Base-by-base conservation (phyloP, 1,140 invertebrate genomes). In the Drosophila kepulauana region DNA sequence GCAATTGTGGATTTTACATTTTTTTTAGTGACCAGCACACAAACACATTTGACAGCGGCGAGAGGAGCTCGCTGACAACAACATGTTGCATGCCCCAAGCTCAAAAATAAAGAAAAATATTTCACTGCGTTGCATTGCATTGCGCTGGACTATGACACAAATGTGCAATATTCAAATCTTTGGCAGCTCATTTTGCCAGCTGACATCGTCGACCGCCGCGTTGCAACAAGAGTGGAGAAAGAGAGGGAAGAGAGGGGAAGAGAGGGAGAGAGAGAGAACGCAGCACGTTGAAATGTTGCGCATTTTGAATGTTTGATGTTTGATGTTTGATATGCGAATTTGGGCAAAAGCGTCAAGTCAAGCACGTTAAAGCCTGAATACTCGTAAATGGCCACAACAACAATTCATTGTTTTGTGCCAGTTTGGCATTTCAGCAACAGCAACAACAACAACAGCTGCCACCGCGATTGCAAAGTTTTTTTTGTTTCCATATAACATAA, bases 281-380 rank as follows among this genome's bases (percentile, higher is more conserved):
- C 8, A 63, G 45, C 48, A 79, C 77, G 72, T 80, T 84, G 80
- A 87, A 88, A 87, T 78, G 84, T 80, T 87, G 80, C 70, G 66
- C 70, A 87, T 82, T 80, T 87, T 87, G 84, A 87, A 82, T 57
- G 76, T 45, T 70, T 84, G 80, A 82, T 82, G 79, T 71, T 75
- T 75, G 67, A 75, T 76, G 67, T 69, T 72, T 88, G 84, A 87
- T 87, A 87, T 87, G 84, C 84, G 77, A 75, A 88, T 87, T 87
- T 87, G 84, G 84, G 69, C 77, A 87, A 73, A 80, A 88, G 82
- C 85, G 80, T 88, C 78, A 87, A 45, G 51, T 88, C 78, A 87
- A 45, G 51, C 61, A 52, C 62, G 16, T 41, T 56, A 16, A 61
- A 68, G 62, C 41, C 68, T 67, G 56, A 56, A 54, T 51, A 41